Percentiles rank a stretch among this genome's conserved stretches.
Evolutionary conservation across 2,797 vertebrate species (phyloP).

Genomic region (Potorous gilbertii): DNA sequence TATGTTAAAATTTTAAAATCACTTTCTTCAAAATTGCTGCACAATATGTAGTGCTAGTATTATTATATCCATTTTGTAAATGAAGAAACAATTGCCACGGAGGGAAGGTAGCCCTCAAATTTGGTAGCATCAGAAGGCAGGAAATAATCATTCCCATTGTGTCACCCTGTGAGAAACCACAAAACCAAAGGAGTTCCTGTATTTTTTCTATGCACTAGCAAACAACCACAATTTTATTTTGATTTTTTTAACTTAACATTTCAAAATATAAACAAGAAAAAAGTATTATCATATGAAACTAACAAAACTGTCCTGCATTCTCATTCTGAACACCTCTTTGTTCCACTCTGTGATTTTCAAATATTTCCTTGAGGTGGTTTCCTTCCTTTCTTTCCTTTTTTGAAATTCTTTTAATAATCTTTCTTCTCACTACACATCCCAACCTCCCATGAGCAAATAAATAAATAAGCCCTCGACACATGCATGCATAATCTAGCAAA

Average conservation of each 20-base stretch:
- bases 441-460: not conserved
- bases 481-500: not conserved
- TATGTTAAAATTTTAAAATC: too few relatives aligned
- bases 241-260: not conserved
- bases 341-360: not conserved
- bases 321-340: not conserved
- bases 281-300: not conserved
- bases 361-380: not conserved
- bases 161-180: not conserved
- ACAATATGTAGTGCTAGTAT: too few relatives aligned
- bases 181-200: not conserved
- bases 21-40: too few relatives aligned
- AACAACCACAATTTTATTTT: not conserved
- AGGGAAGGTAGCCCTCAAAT: not conserved
- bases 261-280: not conserved
- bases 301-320: not conserved
- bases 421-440: not conserved
- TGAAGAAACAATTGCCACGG: too few relatives aligned
- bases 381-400: not conserved
- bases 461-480: not conserved
- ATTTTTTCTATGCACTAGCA: too few relatives aligned
- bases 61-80: too few relatives aligned
- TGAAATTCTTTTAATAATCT: not conserved
- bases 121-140: not conserved
- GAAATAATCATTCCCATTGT: not conserved